Percentiles rank a stretch among this genome's conserved stretches.
Conservation (phyloP, 2,888 invertebrate species). For the Blomia tropicalis region DNA sequence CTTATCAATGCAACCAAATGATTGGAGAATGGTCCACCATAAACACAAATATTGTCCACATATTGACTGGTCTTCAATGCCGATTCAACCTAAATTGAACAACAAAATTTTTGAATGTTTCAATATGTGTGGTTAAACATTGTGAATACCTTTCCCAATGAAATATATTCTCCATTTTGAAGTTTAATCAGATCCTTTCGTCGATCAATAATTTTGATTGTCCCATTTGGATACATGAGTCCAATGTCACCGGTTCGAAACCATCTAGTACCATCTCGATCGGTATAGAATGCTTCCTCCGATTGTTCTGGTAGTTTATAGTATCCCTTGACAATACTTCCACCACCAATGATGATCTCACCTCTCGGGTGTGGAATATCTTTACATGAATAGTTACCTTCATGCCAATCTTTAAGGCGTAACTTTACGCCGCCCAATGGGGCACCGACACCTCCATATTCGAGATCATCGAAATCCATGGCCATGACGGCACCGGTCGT, state of each 20-base stretch:
- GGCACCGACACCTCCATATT: slow-evolving; percentile 70
- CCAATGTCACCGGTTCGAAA: slow-evolving; percentile 96
- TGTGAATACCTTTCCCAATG: slow-evolving; percentile 80
- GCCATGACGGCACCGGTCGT: slow-evolving; percentile 68
- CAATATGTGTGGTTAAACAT: background rate
- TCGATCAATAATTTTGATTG: slow-evolving; percentile 64
- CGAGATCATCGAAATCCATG: slow-evolving; percentile 44
- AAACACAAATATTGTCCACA: slow-evolving; percentile 92
- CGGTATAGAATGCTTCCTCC: slow-evolving; percentile 54
- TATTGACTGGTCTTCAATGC: slow-evolving; percentile 81
- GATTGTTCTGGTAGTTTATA: slow-evolving; percentile 59
- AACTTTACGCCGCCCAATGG: slow-evolving; percentile 71
- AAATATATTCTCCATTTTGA: slow-evolving; percentile 94
- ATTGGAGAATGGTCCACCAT: slow-evolving; percentile 69
- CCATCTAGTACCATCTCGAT: slow-evolving; percentile 64
- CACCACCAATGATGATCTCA: slow-evolving; percentile 74
- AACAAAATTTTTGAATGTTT: background rate
- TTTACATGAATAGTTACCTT: slow-evolving; percentile 70
- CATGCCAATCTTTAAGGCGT: slow-evolving; percentile 76
- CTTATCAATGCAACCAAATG: slow-evolving; percentile 80
- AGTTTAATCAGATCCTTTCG: slow-evolving; percentile 81
- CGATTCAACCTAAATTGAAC: slow-evolving; percentile 49
- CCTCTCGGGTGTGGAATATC: slow-evolving; percentile 73
- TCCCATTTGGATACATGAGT: slow-evolving; percentile 79
- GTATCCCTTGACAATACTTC: slow-evolving; percentile 80